Evolutionary conservation across 2,888 invertebrate species (phyloP), one percentile per base, ranked within the genome.

Genomic region (Malthinus flaveolus): DNA sequence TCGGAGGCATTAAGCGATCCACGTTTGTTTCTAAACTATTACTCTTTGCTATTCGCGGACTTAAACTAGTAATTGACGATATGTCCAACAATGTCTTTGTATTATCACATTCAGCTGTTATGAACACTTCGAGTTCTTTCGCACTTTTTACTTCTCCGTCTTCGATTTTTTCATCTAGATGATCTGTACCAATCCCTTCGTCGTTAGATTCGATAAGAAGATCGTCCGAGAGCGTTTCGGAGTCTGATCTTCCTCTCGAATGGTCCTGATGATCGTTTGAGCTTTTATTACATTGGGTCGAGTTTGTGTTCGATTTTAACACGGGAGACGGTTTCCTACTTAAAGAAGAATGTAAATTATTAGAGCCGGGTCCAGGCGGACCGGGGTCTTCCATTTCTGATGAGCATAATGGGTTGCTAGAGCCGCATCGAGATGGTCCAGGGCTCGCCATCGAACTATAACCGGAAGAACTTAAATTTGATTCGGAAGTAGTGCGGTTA

Each of bases 401-500:
- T 1, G 88, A 87, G 73, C 88, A 90, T 2, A 91, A 75, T 0
- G 91, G 91, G 75, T 91, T 91, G 71, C 87, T 90, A 0, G 91
- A 91, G 5, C 90, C 90, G 73, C 91, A 91, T 61, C 91, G 81
- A 1, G 91, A 91, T 3, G 91, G 89, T 0, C 90, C 91, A 0
- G 91, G 91, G 76, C 90, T 90, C 0, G 91, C 90, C 88, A 91
- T 91, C 1, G 91, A 91, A 64, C 90, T 90, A 75, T 92, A 92
- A 7, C 92, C 92, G 0, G 91, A 91, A 7, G 91, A 91, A 63
- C 91, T 91, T 36, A 92, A 80, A 75, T 92, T 92, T 1, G 91
- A 91, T 78, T 92, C 91, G 0, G 91, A 91, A 9, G 90, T 89
- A 1, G 88, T 89, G 66, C 91, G 83, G 70, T 90, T 89, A 9